A percentile compares a stretch with the other conserved stretches of the same genome.
These are phyloP conservation scores for Stegodyphus mimosarum DNA, from an alignment of 1,140 invertebrate species.

Conservation along the genomic window DNA sequence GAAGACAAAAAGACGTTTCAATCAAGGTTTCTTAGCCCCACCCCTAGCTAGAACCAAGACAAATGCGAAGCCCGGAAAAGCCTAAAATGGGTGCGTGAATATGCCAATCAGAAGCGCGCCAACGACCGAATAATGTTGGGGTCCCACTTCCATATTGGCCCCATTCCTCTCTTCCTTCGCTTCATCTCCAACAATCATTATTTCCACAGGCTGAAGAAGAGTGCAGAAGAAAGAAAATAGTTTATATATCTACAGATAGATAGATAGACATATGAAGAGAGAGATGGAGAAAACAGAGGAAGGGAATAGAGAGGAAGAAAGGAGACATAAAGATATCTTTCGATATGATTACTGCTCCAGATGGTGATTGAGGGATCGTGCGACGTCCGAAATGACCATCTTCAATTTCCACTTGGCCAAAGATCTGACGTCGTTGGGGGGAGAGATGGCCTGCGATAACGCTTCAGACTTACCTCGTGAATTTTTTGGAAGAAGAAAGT, in stretches of 20 bases:
- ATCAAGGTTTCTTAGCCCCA: slow-evolving; percentile 3
- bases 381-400: slow-evolving; percentile 27
- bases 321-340: slow-evolving; percentile 40
- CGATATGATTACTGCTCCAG: slow-evolving; percentile 34
- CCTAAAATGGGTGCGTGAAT: slow-evolving; percentile 44
- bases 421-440: slow-evolving; percentile 11
- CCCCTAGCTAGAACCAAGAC: slow-evolving; percentile 30
- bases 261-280: slow-evolving; percentile 7
- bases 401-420: slow-evolving; percentile 35
- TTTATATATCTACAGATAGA: neutral
- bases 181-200: slow-evolving; percentile 33
- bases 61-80: slow-evolving; percentile 20
- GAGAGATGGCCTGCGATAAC: too few relatives aligned
- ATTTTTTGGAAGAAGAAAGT: too few relatives aligned
- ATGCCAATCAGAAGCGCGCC: slow-evolving; percentile 34
- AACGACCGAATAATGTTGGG: slow-evolving; percentile 50
- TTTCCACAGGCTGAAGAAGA: slow-evolving; percentile 1
- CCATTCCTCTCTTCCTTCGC: neutral
- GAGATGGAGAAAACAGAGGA: neutral
- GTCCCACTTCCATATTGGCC: neutral
- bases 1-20: slow-evolving; percentile 30
- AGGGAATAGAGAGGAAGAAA: neutral
- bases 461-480: too few relatives aligned
- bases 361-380: slow-evolving; percentile 37
- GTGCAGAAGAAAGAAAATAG: slow-evolving; percentile 15